Percentiles rank a stretch among this genome's conserved stretches.
Conservation (phyloP, 2,888 invertebrate genomes). For the Caenorhabditis auriculariae region DNA sequence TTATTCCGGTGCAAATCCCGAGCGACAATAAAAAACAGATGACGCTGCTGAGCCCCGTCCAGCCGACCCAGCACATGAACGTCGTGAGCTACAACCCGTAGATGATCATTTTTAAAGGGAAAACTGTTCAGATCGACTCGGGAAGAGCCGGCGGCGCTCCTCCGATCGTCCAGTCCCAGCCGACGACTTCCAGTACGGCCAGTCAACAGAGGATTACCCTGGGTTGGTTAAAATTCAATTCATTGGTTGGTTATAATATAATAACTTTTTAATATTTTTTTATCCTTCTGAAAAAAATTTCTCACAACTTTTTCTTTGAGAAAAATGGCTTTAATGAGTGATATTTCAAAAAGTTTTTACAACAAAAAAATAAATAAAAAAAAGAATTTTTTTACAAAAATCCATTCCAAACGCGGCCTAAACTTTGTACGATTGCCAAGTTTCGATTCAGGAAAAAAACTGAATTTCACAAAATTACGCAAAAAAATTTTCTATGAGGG, state of each 20-base stretch:
- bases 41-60: slow-evolving; percentile 23
- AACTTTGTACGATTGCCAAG: no score
- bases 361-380: no score
- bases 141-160: slow-evolving; percentile 19
- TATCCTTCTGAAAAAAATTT: neutral
- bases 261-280: neutral
- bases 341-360: neutral
- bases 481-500: no score
- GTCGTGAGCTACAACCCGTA: neutral
- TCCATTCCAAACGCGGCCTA: no score
- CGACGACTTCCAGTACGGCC: slow-evolving; percentile 7
- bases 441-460: no score
- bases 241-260: neutral
- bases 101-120: neutral
- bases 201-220: slow-evolving; percentile 56
- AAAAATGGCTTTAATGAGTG: neutral
- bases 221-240: slow-evolving; percentile 27
- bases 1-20: slow-evolving; percentile 37
- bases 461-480: no score
- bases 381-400: no score
- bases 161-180: slow-evolving; percentile 19
- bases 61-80: slow-evolving; percentile 7
- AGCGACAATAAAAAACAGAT: slow-evolving; percentile 25
- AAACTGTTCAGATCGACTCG: slow-evolving; percentile 12
- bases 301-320: neutral